Evolutionary conservation across 2,888 invertebrate species (phyloP), one percentile per base, ranked within the genome.

Genomic region (Disparrhopalites patrizii): DNA sequence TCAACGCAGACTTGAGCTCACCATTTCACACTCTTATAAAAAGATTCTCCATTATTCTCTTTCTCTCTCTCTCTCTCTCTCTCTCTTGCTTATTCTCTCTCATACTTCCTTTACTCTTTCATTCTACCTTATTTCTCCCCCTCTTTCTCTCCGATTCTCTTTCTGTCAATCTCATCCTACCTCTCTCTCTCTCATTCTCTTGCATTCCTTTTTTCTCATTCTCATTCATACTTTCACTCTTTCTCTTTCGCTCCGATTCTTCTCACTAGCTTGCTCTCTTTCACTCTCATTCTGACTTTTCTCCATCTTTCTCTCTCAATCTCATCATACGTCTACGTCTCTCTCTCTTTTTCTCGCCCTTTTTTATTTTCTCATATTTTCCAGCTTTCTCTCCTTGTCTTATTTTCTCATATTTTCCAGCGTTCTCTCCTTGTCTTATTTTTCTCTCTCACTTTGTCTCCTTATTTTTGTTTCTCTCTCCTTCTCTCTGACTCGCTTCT

Each of bases 1-100:
- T 64, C 64, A 64, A 56, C 30, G 47, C n/a, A 55, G 63, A 62
- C 62, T 62, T 62, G 54, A 62, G 58, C 47, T 28, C 47, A 58
- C 60, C 33, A 61, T 61, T 61, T 61, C 60, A 51, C 50, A 50
- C 60, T 61, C 50, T 43, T 50, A 20, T 61, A 52, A 47, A 43
- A 43, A 23, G 47, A 23, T n/a, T 47, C n/a, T n/a, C n/a, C n/a
- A n/a, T n/a, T n/a, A n/a, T n/a, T n/a, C 25, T n/a, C n/a, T n/a
- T n/a, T n/a, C n/a, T n/a, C n/a, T 54, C 54, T 54, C 54, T 27
- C 27, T 7, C 38, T 43, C 33, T 28, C 30, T 54, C 31, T 54
- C 54, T 30, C 54, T 54, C 15, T n/a, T n/a, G n/a, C n/a, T n/a
- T 27, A 27, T 52, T 28, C 52, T 13, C 13, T 52, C 27, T 8